Percentiles rank a stretch among this genome's conserved stretches.
Evolutionary conservation across 2,888 invertebrate species (phyloP).

Genomic region (Drosophila setosimentum): DNA sequence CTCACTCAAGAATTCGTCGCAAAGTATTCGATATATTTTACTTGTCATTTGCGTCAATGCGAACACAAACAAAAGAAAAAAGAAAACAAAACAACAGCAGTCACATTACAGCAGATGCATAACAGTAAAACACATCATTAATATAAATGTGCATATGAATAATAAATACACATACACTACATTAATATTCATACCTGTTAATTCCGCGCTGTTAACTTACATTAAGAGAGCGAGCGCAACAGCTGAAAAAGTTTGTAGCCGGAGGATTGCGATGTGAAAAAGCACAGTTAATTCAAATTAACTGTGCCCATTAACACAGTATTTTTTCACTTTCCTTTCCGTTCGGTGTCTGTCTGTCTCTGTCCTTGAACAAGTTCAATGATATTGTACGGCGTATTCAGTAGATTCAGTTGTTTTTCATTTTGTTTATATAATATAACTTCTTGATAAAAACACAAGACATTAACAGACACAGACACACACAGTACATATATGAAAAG

Average conservation of each 20-base stretch:
- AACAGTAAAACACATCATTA: conserved; percentile 8
- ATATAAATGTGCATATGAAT: neutral
- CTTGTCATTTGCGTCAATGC: conserved; percentile 47
- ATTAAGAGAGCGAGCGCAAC: conserved; percentile 17
- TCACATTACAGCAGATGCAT: conserved; percentile 13
- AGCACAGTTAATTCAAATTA: conserved; percentile 24
- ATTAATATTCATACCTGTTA: conserved; percentile 11
- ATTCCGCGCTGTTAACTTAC: conserved; percentile 26
- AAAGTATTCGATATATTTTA: conserved; percentile 20
- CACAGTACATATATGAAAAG: conserved; percentile 10
- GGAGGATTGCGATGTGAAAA: neutral
- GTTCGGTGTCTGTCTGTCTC: conserved; percentile 23
- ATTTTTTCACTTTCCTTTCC: conserved; percentile 26
- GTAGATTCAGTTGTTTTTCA: conserved; percentile 37
- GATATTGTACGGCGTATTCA: conserved; percentile 45
- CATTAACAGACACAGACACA: neutral
- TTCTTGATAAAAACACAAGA: conserved; percentile 42
- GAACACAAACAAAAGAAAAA: conserved; percentile 27
- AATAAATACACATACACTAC: neutral
- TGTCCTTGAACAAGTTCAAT: conserved; percentile 77
- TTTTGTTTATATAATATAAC: conserved; percentile 43
- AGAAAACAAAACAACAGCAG: neutral
- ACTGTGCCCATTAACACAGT: conserved; percentile 1
- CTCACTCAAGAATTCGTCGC: conserved; percentile 11
- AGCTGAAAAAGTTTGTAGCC: conserved; percentile 11